Base-by-base conservation (phyloP, 1,140 invertebrate species). In the Samia ricini region DNA sequence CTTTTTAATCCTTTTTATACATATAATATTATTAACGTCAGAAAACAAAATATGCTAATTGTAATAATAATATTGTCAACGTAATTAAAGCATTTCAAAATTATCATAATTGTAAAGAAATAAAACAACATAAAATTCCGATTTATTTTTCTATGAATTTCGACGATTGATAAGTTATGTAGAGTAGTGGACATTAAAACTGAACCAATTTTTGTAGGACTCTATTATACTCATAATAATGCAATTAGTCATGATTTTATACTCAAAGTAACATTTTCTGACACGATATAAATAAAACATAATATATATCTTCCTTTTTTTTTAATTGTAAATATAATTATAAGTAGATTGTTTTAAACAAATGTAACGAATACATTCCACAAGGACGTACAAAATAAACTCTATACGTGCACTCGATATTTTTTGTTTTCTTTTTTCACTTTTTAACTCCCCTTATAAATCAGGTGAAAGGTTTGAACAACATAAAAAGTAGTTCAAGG, bases 361-460 rank as follows among this genome's bases (percentile, higher is more conserved):
- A 75, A 69, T 76, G 76, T 77, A 73, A 73, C 76, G 66, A 75
- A 82, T 76, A 70, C 79, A 80, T 85, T 85, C 79, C 80, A 82
- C 74, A 74, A 66, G 76, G 66, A 80, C 82, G 76, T 87, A 85
- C 81, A 87, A 86, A 89, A 86, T 87, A 88, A 88, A 87, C 74
- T n/a, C n/a, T 83, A 79, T 77, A 83, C 68, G 78, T 76, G 84
- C 84, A 87, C 84, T 86, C 80, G 81, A 79, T 23, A 42, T 75
- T 60, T 56, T 74, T 72, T 71, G 78, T 73, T 83, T 71, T 72
- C 77, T 78, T 76, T 8, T 52, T 10, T n/a, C n/a, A n/a, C n/a
- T n/a, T n/a, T n/a, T n/a, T n/a, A n/a, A 48, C n/a, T 12, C 33
- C 33, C 33, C 33, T 12, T 15, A 29, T 8, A 15, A 42, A 15